Evolutionary conservation across 1,140 invertebrate species (phyloP), one percentile per base, ranked within the genome.

Genomic region (Pogonus chalceus): DNA sequence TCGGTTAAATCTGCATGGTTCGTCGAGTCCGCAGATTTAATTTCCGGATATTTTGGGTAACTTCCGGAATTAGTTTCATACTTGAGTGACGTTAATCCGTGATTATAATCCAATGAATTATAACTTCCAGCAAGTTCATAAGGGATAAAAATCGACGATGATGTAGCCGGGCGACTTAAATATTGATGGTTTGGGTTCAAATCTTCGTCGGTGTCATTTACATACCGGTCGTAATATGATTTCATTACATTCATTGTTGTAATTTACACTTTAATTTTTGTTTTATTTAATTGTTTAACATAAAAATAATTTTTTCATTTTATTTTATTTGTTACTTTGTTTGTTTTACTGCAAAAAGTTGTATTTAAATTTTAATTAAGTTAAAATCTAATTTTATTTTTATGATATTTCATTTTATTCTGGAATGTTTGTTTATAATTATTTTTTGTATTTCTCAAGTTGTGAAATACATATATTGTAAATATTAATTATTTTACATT

Each of bases 231-330:
- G 54, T 53, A 58, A 51, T 56, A 60, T 10, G 56, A 24, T 49
- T 62, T 61, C 60, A 65, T 59, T 16, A 65, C 47, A 35, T 65
- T 62, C 50, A 62, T 43, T 43, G 18, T 43, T 18, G n/a, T n/a
- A n/a, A n/a, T n/a, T n/a, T n/a, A n/a, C n/a, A n/a, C n/a, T n/a
- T n/a, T n/a, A n/a, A n/a, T n/a, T n/a, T n/a, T n/a, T n/a, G n/a
- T n/a, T n/a, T n/a, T n/a, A n/a, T n/a, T n/a, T n/a, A 31, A 31
- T 31, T 31, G 26, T 31, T 31, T 31, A n/a, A n/a, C n/a, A n/a
- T n/a, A n/a, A n/a, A n/a, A n/a, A n/a, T n/a, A n/a, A n/a, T n/a
- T n/a, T n/a, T n/a, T n/a, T n/a, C n/a, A n/a, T n/a, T n/a, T n/a
- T n/a, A n/a, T n/a, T n/a, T n/a, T n/a, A n/a, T n/a, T n/a, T n/a